Conservation (phyloP, 2,113 vertebrate genomes). For the Heteronetta atricapilla region DNA sequence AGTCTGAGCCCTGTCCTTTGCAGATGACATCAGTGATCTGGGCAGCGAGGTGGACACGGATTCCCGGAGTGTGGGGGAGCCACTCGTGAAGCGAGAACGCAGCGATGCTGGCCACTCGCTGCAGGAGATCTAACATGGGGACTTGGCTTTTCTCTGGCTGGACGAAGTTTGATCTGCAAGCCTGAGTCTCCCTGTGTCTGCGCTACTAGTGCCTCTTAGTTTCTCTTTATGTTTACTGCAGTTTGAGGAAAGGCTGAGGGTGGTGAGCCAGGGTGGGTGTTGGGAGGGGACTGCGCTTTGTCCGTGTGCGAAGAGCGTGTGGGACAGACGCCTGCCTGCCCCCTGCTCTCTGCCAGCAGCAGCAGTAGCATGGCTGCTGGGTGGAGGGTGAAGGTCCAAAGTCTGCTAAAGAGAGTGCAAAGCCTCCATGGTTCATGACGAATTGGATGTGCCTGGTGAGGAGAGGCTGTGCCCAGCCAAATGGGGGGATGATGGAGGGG, state of each 20-base stretch:
- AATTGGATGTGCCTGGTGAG: background rate
- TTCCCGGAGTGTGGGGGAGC: conserved; percentile 78
- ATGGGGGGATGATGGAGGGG: background rate
- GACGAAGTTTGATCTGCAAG: background rate
- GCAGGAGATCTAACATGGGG: conserved; percentile 85
- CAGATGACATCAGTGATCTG: conserved; percentile 85
- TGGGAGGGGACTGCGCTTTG: background rate
- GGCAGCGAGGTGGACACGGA: conserved; percentile 76
- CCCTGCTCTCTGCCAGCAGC: background rate
- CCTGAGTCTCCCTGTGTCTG: background rate
- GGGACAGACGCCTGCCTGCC: background rate
- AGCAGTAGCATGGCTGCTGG: background rate
- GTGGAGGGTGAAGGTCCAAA: background rate
- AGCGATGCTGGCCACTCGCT: conserved; percentile 87
- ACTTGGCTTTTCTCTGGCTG: background rate
- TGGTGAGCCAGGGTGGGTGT: background rate
- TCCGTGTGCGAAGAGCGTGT: accelerated
- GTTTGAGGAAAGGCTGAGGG: background rate
- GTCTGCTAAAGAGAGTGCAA: background rate
- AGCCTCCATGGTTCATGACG: background rate
- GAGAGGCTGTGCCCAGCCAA: background rate
- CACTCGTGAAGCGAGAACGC: conserved; percentile 90
- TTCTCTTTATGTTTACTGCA: conserved; percentile 36
- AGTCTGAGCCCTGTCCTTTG: conserved; percentile 40
- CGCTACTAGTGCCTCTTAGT: conserved; percentile 69